Evolutionary conservation across 23 tunicate species (phyloP).

Genomic region (Styela clava): DNA sequence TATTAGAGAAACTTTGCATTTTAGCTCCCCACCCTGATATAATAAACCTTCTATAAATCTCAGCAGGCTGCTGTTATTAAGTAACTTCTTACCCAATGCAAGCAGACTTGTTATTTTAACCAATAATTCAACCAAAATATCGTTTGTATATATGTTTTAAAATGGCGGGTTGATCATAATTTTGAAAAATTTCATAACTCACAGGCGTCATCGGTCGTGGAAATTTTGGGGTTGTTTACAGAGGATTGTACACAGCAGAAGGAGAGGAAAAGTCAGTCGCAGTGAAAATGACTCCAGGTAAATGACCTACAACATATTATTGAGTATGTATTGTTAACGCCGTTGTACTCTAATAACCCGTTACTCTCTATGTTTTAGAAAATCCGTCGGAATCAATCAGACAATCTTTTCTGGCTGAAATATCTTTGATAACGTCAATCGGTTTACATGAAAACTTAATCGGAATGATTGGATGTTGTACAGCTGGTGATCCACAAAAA

Average conservation of each 20-base stretch:
- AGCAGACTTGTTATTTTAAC: no score
- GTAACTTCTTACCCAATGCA: no score
- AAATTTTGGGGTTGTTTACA: conserved; percentile 90
- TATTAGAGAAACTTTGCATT: no score
- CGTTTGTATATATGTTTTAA: no score
- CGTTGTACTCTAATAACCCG: neutral
- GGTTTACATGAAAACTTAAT: conserved; percentile 65
- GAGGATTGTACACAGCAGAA: conserved; percentile 31
- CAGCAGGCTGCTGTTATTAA: no score
- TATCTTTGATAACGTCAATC: conserved; percentile 48
- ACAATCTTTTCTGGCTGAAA: conserved; percentile 70
- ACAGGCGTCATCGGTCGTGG: conserved; percentile 82
- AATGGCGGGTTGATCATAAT: no score
- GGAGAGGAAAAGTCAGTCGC: conserved; percentile 33
- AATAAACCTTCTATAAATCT: no score
- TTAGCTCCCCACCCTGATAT: no score
- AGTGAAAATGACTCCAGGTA: conserved; percentile 37
- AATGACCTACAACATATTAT: neutral
- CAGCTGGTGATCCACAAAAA: neutral
- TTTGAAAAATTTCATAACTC: no score
- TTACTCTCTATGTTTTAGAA: neutral
- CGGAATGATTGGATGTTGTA: conserved; percentile 58
- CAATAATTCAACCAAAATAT: no score
- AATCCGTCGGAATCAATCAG: conserved; percentile 1
- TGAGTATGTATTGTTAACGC: neutral